Evolutionary conservation across 2,797 vertebrate genomes (phyloP), one percentile per base, ranked within the genome.

Genomic region (Brotogeris chrysoptera): DNA sequence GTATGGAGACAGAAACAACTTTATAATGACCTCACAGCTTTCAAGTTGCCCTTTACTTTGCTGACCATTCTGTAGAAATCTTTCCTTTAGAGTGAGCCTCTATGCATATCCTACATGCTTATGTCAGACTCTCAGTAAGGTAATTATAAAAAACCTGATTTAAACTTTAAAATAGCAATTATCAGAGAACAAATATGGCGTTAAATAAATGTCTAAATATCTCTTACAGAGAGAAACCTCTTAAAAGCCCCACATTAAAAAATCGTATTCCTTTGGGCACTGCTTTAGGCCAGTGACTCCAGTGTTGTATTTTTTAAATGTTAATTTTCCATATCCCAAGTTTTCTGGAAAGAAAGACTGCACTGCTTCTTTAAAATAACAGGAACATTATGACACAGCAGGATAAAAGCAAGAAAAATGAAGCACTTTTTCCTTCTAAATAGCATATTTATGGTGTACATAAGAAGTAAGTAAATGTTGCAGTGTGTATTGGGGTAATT

Each of bases 221-320:
- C 65, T 94, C 81, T 92, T 74, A 85, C 44, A 92, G 83, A 73
- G 57, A 78, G 73, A 95, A 96, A 80, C 17, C 24, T 72, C 79
- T 88, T 90, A 92, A 95, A 97, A 92, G 44, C 77, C 53, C 84
- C 41, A 81, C 43, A 90, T 96, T 95, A 97, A 97, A 97, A 90
- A 96, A 70, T 85, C 16, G 39, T 88, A 59, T 94, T 79, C 95
- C 80, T 96, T 90, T 91, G 69, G 69, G 74, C 52, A 88, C 38
- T 50, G 41, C 63, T 85, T 95, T 95, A 79, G 38, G 87, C 78
- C 6, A 9, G 66, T 76, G 28, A 88, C 36, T 84, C 84, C 69
- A 72, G 85, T 86, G 86, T 80, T 93, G 79, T n/a, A 90, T 93
- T 93, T 86, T 92, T 92, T 59, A 88, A 96, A 95, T 72, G 34